phyloP scores from a whole-genome alignment of 1,140 invertebrate species.

The Leptinotarsa texana region DNA sequence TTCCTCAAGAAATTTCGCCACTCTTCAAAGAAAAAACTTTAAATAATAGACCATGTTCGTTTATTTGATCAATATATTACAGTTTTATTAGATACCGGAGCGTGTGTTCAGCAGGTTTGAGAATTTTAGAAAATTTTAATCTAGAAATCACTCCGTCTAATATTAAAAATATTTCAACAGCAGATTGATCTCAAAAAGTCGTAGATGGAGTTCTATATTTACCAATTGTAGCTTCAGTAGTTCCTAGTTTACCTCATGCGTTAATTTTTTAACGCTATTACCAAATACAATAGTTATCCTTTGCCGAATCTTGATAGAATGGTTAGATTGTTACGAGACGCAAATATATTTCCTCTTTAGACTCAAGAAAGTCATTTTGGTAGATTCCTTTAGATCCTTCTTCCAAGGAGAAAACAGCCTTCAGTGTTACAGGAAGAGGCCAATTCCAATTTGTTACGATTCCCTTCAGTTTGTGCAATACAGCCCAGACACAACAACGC shows the following conservation, averaged over 20 bases:
- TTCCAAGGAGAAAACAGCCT: constrained; percentile 51
- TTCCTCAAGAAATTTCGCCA: constrained; percentile 13
- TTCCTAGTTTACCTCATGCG: not conserved
- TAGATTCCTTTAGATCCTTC: constrained; percentile 46
- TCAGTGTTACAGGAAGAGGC: constrained; percentile 48
- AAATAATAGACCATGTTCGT: constrained; percentile 22
- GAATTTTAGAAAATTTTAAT: constrained; percentile 11
- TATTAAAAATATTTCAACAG: constrained; percentile 3
- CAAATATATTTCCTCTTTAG: constrained; percentile 48
- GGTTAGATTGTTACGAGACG: constrained; percentile 44
- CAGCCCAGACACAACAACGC: constrained; percentile 34
- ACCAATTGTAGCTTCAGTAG: not conserved
- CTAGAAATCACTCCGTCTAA: not conserved
- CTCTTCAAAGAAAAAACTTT: constrained; percentile 7
- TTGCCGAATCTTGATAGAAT: constrained; percentile 43
- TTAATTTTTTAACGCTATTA: constrained; percentile 34
- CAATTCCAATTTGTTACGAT: constrained; percentile 52
- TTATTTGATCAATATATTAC: constrained; percentile 20
- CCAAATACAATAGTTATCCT: constrained; percentile 43
- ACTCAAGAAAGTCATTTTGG: constrained; percentile 52
- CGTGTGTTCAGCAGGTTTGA: constrained; percentile 12
- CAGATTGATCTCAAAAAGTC: not conserved
- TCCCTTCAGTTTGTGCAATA: constrained; percentile 53
- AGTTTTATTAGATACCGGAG: constrained; percentile 19
- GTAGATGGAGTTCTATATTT: not conserved